Percentiles rank a stretch among this genome's conserved stretches.
Evolutionary conservation across 2,113 vertebrate species (phyloP).

Genomic region (Myotis davidii): DNA sequence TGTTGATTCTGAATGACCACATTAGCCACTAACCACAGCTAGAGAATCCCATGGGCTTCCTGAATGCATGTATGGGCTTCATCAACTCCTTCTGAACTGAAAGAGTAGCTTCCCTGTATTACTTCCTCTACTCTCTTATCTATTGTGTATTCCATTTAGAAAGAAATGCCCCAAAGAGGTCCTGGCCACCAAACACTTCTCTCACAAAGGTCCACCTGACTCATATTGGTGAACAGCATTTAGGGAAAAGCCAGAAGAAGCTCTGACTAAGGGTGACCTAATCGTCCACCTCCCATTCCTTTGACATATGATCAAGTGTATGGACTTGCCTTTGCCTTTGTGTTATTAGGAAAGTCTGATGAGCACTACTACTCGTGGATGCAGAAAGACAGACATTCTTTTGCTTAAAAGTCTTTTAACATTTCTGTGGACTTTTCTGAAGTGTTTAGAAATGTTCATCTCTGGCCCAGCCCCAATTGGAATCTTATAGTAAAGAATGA

Average conservation of each 20-base stretch:
- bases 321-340: conserved; percentile 24
- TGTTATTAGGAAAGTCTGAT: conserved; percentile 52
- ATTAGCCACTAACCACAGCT: conserved; percentile 93
- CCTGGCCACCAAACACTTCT: conserved; percentile 56
- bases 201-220: conserved; percentile 55
- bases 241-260: conserved; percentile 37
- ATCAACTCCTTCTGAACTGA: conserved; percentile 94
- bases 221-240: conserved; percentile 42
- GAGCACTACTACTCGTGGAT: neutral
- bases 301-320: neutral
- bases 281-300: neutral
- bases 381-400: conserved; percentile 27
- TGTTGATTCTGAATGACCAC: conserved; percentile 89
- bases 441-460: conserved; percentile 8
- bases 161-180: conserved; percentile 73
- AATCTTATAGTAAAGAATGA: neutral
- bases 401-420: conserved; percentile 21
- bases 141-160: conserved; percentile 39
- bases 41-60: conserved; percentile 94
- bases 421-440: conserved; percentile 29
- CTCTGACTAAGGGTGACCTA: neutral
- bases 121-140: conserved; percentile 25
- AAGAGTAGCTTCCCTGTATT: conserved; percentile 61
- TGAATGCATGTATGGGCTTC: conserved; percentile 94
- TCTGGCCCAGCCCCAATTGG: neutral